These are phyloP conservation scores for Gonatopus flavifemur DNA, from an alignment of 1,140 invertebrate genomes.

Conservation along the genomic window DNA sequence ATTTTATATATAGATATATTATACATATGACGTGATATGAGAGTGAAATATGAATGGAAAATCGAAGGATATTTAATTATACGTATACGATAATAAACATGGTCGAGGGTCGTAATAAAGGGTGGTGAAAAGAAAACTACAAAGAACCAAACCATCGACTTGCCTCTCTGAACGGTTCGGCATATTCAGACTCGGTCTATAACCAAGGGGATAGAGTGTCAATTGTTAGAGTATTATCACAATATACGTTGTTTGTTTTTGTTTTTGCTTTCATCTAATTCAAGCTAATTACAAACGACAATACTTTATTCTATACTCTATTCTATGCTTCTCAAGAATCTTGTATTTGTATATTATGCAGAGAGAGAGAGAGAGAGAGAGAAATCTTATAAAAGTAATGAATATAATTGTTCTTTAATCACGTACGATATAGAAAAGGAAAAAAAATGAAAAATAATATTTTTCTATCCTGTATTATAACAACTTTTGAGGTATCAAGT, in stretches of 20 bases:
- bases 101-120: slow-evolving; percentile 27
- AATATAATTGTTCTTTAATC: no score
- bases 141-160: slow-evolving; percentile 61
- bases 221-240: slow-evolving; percentile 42
- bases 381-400: neutral
- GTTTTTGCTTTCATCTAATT: slow-evolving; percentile 18
- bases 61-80: no score
- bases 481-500: slow-evolving; percentile 18
- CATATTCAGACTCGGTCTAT: slow-evolving; percentile 61
- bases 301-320: neutral
- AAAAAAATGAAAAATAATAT: neutral
- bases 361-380: neutral
- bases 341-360: no score
- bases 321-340: no score
- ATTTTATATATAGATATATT: no score
- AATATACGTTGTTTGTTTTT: slow-evolving; percentile 18
- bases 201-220: slow-evolving; percentile 56
- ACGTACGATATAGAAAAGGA: neutral
- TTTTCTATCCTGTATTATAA: neutral
- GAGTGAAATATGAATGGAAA: no score
- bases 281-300: neutral
- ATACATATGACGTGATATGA: no score
- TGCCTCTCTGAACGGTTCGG: slow-evolving; percentile 61
- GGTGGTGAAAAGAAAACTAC: slow-evolving; percentile 45
- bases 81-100: no score